Evolutionary conservation across 2,113 vertebrate species (phyloP), one percentile per base, ranked within the genome.

Genomic region (human (Homo sapiens)): DNA sequence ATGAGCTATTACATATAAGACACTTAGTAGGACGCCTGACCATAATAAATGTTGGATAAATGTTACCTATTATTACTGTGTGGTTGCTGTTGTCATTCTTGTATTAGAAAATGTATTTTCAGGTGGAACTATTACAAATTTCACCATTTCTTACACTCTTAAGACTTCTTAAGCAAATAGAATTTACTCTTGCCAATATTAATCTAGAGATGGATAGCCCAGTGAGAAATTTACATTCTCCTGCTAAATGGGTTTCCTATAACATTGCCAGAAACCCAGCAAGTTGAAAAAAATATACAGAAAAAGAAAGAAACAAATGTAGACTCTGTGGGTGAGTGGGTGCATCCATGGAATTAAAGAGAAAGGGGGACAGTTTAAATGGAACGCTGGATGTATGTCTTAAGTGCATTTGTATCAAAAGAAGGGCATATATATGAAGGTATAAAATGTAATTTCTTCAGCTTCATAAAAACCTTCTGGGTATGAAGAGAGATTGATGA

Each of bases 131-230:
- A 55, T 66, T 88, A 88, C 32, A 92, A 90, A 81, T 81, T 84
- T 20, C 61, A 66, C 32, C 13, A 66, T 70, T 89, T 66, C 30
- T 79, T 94, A 40, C 80, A 0, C 11, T 92, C 30, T 90, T 76
- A 92, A 27, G 75, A 25, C 64, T 85, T 84, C 40, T 73, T 70
- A 83, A 75, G 25, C 16, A 94, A 96, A 83, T 14, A 70, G 48
- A 97, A 95, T 40, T 92, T 90, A 75, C 35, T 91, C 43, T 72
- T 89, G n/a, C 23, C 72, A 72, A 57, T 86, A 90, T 80, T 75
- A 80, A 96, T 88, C 52, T 92, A 76, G 32, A 83, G 64, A 79
- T 70, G 40, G 38, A 59, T 40, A 95, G 48, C 23, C 35, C 55
- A 66, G 22, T 88, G 59, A 87, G 48, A 25, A 96, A 83, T 78